phyloP scores from a whole-genome alignment of 2,113 vertebrate species.

The Atrichornis clamosus region DNA sequence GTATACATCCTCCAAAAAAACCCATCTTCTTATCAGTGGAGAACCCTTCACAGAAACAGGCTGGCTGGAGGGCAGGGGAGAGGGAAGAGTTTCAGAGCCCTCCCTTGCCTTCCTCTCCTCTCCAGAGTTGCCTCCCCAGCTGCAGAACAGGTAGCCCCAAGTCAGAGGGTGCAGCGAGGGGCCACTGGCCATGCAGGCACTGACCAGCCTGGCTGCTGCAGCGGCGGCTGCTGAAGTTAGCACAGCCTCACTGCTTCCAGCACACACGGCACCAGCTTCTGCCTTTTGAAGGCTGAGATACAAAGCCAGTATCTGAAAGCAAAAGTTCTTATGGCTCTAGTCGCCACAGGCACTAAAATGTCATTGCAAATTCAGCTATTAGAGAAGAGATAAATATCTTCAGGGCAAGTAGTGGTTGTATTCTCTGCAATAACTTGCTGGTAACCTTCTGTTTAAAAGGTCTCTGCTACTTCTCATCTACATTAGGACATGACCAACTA shows the following conservation, averaged over 20 bases:
- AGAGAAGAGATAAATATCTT: neutral
- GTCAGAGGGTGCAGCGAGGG: neutral
- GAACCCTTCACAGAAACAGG: neutral
- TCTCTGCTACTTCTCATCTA: neutral
- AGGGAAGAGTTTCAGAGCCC: neutral
- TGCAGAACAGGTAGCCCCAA: neutral
- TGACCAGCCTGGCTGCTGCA: fast-evolving
- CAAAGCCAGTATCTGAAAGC: neutral
- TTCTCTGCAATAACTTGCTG: neutral
- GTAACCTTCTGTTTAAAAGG: neutral
- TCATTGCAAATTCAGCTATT: neutral
- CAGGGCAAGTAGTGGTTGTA: neutral
- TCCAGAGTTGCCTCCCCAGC: neutral
- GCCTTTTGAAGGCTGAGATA: neutral
- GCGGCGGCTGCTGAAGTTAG: neutral
- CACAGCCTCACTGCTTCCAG: neutral
- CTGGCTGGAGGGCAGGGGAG: neutral
- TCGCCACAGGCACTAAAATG: neutral
- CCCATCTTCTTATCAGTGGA: neutral
- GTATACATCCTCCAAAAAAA: neutral
- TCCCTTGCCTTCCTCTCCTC: neutral
- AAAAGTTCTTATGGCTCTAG: neutral
- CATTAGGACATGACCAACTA: neutral
- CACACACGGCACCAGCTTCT: fast-evolving
- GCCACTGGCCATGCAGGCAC: fast-evolving